Evolutionary conservation across 1,140 invertebrate species (phyloP).

Genomic region (Aradophagus sp.): DNA sequence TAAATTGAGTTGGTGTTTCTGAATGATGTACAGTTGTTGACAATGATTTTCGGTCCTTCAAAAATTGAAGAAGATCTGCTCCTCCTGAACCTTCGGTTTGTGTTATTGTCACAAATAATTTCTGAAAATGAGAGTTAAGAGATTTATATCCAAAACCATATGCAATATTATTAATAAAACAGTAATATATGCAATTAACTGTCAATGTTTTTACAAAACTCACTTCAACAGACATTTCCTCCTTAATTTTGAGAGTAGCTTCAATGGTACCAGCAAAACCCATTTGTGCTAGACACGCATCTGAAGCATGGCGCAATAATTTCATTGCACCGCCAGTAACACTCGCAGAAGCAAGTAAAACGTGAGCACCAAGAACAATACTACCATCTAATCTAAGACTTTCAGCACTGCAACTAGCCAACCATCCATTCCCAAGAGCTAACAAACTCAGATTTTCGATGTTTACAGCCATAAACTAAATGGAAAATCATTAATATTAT

Average conservation of each 20-base stretch:
- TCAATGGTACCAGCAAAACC: conserved; percentile 84
- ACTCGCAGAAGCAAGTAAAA: conserved; percentile 82
- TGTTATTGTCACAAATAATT: conserved; percentile 82
- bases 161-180: too few relatives aligned
- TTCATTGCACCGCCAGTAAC: conserved; percentile 77
- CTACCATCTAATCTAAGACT: conserved; percentile 87
- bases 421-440: conserved; percentile 82
- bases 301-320: conserved; percentile 72
- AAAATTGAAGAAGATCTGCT: conserved; percentile 68
- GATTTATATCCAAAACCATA: not conserved
- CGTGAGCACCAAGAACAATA: conserved; percentile 82
- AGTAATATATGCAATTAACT: too few relatives aligned
- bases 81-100: conserved; percentile 78
- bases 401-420: conserved; percentile 83
- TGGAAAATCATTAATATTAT: conserved; percentile 26
- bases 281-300: conserved; percentile 81
- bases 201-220: too few relatives aligned
- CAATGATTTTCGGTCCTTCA: conserved; percentile 69
- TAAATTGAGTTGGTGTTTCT: conserved; percentile 54
- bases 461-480: conserved; percentile 89
- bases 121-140: conserved; percentile 76
- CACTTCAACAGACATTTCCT: conserved; percentile 86
- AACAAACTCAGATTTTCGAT: conserved; percentile 87
- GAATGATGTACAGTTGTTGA: conserved; percentile 55
- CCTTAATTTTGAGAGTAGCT: conserved; percentile 83